phyloP scores from a whole-genome alignment of 2,797 vertebrate genomes.

The Coluber constrictor region DNA sequence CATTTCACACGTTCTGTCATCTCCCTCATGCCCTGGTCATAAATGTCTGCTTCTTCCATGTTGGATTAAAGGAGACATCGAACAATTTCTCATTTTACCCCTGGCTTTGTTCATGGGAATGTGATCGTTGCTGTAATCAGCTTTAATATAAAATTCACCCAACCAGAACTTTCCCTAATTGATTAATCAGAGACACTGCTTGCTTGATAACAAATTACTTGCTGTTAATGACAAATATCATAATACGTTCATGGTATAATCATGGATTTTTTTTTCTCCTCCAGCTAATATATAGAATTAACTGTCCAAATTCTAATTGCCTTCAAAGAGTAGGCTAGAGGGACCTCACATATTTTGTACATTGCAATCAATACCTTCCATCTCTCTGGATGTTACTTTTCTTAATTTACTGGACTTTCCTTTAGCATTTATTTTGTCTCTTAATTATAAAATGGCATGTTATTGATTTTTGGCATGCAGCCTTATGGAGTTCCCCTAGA shows the following conservation, averaged over 20 bases:
- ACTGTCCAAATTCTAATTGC: conserved; percentile 77
- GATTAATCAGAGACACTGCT: conserved; percentile 60
- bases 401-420: conserved; percentile 82
- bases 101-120: conserved; percentile 13
- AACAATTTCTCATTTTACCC: not conserved
- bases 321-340: conserved; percentile 75
- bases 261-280: conserved; percentile 69
- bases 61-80: too few relatives aligned
- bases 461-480: conserved; percentile 75
- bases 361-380: conserved; percentile 94
- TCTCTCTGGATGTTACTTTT: conserved; percentile 85
- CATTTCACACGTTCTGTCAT: not conserved
- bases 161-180: conserved; percentile 54
- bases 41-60: not conserved
- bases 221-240: conserved; percentile 72
- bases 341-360: conserved; percentile 85
- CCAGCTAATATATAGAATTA: conserved; percentile 71
- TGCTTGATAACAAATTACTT: conserved; percentile 61
- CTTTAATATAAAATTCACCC: conserved; percentile 51
- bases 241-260: conserved; percentile 68
- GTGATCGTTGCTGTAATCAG: conserved; percentile 53
- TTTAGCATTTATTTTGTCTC: conserved; percentile 80
- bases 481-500: conserved; percentile 65
- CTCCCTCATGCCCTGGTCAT: not conserved
- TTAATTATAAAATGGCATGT: conserved; percentile 82